phyloP scores from a whole-genome alignment of 1,140 invertebrate genomes.

The Reticulitermes speratus region DNA sequence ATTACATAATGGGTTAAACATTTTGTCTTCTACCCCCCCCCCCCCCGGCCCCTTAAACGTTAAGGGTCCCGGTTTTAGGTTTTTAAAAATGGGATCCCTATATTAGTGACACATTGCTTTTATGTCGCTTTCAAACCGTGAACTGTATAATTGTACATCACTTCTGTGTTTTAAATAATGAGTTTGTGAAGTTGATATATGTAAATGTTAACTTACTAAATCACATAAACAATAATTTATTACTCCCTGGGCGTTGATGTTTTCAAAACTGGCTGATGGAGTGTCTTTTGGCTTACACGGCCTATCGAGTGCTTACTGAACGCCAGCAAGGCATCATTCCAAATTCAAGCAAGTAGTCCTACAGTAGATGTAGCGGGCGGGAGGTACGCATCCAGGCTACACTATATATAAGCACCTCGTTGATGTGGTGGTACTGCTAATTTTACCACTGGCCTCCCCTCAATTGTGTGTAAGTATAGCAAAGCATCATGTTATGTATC shows the following conservation, averaged over 20 bases:
- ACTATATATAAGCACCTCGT: conserved; percentile 18
- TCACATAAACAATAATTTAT: too few species aligned
- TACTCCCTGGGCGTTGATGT: not conserved
- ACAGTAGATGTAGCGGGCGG: not conserved
- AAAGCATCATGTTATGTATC: not conserved
- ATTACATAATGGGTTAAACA: too few species aligned
- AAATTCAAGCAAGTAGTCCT: not conserved
- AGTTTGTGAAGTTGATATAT: too few species aligned
- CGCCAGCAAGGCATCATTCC: not conserved
- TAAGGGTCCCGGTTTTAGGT: too few species aligned
- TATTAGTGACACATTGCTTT: too few species aligned
- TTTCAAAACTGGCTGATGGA: not conserved
- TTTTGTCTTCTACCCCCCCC: too few species aligned
- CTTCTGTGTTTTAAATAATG: too few species aligned
- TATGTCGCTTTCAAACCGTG: too few species aligned
- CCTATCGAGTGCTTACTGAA: not conserved
- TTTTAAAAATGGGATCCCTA: too few species aligned
- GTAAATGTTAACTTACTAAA: too few species aligned
- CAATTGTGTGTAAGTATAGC: not conserved
- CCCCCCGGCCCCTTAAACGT: too few species aligned
- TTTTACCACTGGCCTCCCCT: not conserved
- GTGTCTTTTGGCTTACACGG: not conserved
- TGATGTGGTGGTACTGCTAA: not conserved
- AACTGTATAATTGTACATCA: too few species aligned
- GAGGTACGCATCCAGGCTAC: not conserved